Evolutionary conservation across 2,888 invertebrate genomes (phyloP).

Genomic region (Oscheius onirici): DNA sequence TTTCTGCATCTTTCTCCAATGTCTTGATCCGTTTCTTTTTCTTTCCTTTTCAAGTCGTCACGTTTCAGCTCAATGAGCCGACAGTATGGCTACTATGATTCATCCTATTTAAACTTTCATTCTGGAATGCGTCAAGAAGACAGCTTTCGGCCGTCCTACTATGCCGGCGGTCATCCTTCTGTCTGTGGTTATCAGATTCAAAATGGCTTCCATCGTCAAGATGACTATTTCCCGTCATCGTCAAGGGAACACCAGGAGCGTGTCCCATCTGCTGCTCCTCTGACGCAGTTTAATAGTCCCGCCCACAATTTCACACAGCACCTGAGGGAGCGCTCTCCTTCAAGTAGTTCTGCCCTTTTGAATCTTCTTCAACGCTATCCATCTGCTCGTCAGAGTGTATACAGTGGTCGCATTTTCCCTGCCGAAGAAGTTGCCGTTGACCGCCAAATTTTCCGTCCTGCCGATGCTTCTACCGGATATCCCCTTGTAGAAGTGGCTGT

Average conservation of each 20-base stretch:
- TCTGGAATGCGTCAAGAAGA: conserved; percentile 21
- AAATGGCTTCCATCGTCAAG: not conserved
- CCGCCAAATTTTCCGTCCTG: conserved; percentile 26
- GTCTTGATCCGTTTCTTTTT: not conserved
- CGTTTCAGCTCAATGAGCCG: conserved; percentile 13
- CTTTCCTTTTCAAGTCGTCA: not conserved
- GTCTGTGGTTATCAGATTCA: not conserved
- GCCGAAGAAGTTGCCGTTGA: conserved; percentile 16
- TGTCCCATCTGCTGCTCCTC: conserved; percentile 24
- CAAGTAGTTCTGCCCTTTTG: conserved; percentile 57
- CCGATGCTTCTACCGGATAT: conserved; percentile 33
- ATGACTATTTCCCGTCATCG: conserved; percentile 9
- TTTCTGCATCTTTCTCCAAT: conserved; percentile 7
- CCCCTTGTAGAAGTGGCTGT: conserved; percentile 49
- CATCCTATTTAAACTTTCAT: conserved; percentile 17
- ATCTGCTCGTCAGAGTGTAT: conserved; percentile 50
- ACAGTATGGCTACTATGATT: conserved; percentile 19
- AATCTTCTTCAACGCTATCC: conserved; percentile 57
- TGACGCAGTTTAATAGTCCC: conserved; percentile 33
- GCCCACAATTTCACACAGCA: conserved; percentile 48
- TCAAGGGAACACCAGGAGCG: conserved; percentile 25
- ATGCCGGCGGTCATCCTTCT: not conserved
- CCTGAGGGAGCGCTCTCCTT: conserved; percentile 56
- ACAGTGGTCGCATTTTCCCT: conserved; percentile 19
- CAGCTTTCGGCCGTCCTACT: too few relatives aligned